Evolutionary conservation across 2,113 vertebrate genomes (phyloP).

Genomic region (Lepus americanus): DNA sequence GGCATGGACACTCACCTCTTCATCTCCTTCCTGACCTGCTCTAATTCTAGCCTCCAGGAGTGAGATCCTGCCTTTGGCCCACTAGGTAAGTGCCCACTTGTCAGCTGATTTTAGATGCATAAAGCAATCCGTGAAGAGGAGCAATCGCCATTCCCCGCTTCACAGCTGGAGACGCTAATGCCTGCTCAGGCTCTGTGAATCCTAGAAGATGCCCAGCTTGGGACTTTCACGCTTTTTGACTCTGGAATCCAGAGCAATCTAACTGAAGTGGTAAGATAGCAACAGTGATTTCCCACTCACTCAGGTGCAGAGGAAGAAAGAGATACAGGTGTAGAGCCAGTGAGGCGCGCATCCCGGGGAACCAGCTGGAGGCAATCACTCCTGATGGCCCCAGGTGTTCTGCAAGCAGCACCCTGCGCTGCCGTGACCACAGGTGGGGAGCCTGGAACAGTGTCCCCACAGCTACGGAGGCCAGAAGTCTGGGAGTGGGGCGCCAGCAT

Average conservation of each 20-base stretch:
- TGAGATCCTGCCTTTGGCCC: not conserved
- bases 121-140: not conserved
- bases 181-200: not conserved
- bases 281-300: not conserved
- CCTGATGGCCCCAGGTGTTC: not conserved
- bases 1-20: no score
- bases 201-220: not conserved
- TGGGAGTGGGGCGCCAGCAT: not conserved
- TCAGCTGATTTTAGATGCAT: not conserved
- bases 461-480: not conserved
- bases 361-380: not conserved
- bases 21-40: not conserved
- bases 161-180: not conserved
- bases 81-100: not conserved
- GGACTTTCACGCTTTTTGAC: not conserved
- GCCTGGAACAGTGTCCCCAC: not conserved
- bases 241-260: slow-evolving; percentile 2
- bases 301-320: not conserved
- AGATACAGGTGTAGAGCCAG: not conserved
- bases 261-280: not conserved
- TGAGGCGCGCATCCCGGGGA: not conserved
- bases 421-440: not conserved
- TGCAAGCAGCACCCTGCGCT: not conserved
- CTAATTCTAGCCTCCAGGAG: not conserved
- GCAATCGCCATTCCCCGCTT: not conserved